Base-by-base conservation (phyloP, 2,113 vertebrate genomes). In the Ceuthmochares aereus region DNA sequence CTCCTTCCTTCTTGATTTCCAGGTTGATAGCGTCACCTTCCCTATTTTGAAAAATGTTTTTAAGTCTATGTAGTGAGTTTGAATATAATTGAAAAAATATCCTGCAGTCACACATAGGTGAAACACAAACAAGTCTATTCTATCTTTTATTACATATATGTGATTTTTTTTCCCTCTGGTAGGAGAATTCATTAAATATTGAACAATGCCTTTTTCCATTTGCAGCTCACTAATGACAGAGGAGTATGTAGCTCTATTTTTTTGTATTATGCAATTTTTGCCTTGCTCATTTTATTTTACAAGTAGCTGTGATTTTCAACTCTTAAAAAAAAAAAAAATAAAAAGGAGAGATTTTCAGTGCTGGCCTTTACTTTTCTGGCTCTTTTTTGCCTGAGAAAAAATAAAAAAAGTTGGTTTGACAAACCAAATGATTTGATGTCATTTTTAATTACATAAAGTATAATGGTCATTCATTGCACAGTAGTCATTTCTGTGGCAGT, bases 1-100 rank as follows among this genome's bases (percentile, higher is more conserved):
- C 9, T 30, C 6, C 6, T 67, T 84, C 12, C 22, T 45, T 62
- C 42, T 69, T 83, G 66, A 70, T 93, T 89, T 91, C 79, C 54
- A 82, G 15, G 19, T 42, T 91, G 49, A 85, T 60, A 82, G 21
- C 68, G 23, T 19, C 18, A 75, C 34, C 18, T 79, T 69, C 19
- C 25, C 6, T 68, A 29, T 74, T 85, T 81, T 43, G 9, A 87
- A 91, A 75, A 91, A 55, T 1, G 34, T 73, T 84, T 76, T 18
- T 60, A 69, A 25, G 21, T 69, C 45, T 82, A 4, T 66, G 54
- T 73, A 82, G 36, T 73, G n/a, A 29, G 85, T 89, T 75, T 70
- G 17, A 93, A 79, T 73, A 52, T 73, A 95, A 91, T 32, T 69
- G 74, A 91, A 94, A 89, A 91, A 78, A 59, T 69, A 73, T 30